phyloP scores from a whole-genome alignment of 2,888 invertebrate species.

The Nyleta sp. region DNA sequence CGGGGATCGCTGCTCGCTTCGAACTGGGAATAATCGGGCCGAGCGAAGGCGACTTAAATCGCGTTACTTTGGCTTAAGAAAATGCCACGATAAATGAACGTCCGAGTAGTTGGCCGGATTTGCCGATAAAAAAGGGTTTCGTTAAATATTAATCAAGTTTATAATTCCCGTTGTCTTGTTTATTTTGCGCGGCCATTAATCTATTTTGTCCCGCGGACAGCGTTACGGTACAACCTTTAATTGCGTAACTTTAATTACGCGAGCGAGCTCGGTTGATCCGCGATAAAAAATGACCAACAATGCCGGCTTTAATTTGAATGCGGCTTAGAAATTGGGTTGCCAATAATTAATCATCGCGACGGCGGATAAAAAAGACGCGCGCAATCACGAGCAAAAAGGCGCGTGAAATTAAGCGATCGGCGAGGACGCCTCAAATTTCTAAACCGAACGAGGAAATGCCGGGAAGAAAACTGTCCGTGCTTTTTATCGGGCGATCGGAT shows the following conservation, averaged over 20 bases:
- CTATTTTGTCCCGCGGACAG: slow-evolving; percentile 8
- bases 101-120: too few relatives aligned
- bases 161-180: background rate
- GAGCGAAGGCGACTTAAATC: too few relatives aligned
- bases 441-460: too few relatives aligned
- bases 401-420: too few relatives aligned
- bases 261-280: slow-evolving; percentile 8
- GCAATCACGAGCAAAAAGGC: slow-evolving; percentile 8
- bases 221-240: slow-evolving; percentile 36
- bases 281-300: slow-evolving; percentile 19
- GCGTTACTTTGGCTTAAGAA: too few relatives aligned
- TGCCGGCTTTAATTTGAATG: slow-evolving; percentile 27
- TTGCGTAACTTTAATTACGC: slow-evolving; percentile 22
- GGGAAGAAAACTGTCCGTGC: too few relatives aligned
- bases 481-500: too few relatives aligned
- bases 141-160: slow-evolving; percentile 5
- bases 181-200: background rate
- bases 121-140: too few relatives aligned
- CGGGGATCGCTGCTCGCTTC: background rate
- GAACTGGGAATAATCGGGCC: too few relatives aligned
- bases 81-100: too few relatives aligned
- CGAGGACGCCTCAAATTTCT: too few relatives aligned
- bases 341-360: slow-evolving; percentile 28
- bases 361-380: slow-evolving; percentile 1
- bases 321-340: slow-evolving; percentile 27